phyloP scores from a whole-genome alignment of 2,797 vertebrate species.

The Lagodon rhomboides region DNA sequence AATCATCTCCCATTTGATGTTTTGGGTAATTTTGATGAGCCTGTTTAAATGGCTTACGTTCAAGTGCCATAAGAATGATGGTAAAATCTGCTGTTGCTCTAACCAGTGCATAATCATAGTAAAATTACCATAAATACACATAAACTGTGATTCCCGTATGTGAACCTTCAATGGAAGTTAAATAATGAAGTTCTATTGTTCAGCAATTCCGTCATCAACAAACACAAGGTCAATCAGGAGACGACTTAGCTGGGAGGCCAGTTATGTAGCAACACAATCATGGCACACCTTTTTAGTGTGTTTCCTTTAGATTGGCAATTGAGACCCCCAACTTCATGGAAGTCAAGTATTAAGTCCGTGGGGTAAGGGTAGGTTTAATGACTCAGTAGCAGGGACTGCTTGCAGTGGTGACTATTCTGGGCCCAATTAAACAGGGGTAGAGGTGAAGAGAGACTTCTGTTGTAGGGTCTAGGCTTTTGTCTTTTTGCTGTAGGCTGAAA shows the following conservation, averaged over 20 bases:
- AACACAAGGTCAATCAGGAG: constrained; percentile 16
- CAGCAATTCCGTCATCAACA: background rate
- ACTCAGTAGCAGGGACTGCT: background rate
- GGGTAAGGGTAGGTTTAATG: background rate
- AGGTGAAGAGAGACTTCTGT: no score
- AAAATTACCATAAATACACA: constrained; percentile 23
- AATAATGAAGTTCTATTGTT: constrained; percentile 21
- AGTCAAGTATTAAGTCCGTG: background rate
- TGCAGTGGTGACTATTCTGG: no score
- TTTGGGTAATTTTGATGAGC: constrained; percentile 44
- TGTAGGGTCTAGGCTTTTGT: no score
- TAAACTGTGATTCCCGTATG: constrained; percentile 20
- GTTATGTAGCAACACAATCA: background rate
- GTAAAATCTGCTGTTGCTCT: constrained; percentile 37
- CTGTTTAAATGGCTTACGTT: constrained; percentile 22
- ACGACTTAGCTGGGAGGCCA: background rate
- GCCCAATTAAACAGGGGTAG: no score
- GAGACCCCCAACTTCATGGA: background rate
- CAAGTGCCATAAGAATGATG: constrained; percentile 20
- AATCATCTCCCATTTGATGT: constrained; percentile 50
- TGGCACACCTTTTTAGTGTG: background rate
- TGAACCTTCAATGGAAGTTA: constrained; percentile 20
- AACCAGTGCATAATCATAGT: constrained; percentile 28
- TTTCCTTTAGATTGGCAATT: background rate
- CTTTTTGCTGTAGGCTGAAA: no score